A percentile compares a stretch with the other conserved stretches of the same genome.
phyloP scores from a whole-genome alignment of 2,888 invertebrate species.

The Pilophorus perplexus region DNA sequence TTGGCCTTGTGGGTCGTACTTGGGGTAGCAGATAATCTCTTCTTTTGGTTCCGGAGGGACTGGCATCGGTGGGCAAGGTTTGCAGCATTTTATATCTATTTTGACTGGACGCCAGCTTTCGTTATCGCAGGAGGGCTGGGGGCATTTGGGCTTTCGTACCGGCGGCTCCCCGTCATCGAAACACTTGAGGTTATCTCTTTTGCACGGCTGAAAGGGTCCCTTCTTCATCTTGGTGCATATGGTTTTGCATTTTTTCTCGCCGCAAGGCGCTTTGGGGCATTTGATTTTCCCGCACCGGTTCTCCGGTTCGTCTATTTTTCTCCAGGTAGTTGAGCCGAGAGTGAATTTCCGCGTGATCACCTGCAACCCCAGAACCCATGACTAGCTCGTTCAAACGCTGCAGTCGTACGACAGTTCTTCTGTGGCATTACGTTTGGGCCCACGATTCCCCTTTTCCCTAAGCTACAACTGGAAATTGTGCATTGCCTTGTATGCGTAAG shows the following conservation, averaged over 20 bases:
- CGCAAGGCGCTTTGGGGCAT: neutral
- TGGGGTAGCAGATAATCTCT: too few species aligned
- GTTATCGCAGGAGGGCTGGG: too few species aligned
- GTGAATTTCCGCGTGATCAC: conserved; percentile 2
- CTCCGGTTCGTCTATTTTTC: conserved; percentile 21
- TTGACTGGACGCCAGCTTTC: too few species aligned
- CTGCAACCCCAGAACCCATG: conserved; percentile 24
- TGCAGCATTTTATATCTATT: too few species aligned
- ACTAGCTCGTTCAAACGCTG: neutral
- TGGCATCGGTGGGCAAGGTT: too few species aligned
- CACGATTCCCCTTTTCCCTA: too few species aligned
- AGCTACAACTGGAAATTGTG: too few species aligned
- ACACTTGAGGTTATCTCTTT: conserved; percentile 17
- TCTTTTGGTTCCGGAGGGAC: too few species aligned
- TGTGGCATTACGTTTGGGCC: too few species aligned
- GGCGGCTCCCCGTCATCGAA: neutral
- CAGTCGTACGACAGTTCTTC: too few species aligned
- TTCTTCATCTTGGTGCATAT: neutral
- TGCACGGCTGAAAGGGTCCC: neutral
- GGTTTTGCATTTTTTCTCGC: neutral
- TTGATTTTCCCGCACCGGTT: conserved; percentile 1
- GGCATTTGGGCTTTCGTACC: neutral
- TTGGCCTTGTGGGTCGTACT: too few species aligned
- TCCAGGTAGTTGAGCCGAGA: neutral
- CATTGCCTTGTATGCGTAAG: conserved; percentile 25